Percentiles rank a stretch among this genome's conserved stretches.
Evolutionary conservation across 2,888 invertebrate genomes (phyloP).

Genomic region (Papilio gigon): DNA sequence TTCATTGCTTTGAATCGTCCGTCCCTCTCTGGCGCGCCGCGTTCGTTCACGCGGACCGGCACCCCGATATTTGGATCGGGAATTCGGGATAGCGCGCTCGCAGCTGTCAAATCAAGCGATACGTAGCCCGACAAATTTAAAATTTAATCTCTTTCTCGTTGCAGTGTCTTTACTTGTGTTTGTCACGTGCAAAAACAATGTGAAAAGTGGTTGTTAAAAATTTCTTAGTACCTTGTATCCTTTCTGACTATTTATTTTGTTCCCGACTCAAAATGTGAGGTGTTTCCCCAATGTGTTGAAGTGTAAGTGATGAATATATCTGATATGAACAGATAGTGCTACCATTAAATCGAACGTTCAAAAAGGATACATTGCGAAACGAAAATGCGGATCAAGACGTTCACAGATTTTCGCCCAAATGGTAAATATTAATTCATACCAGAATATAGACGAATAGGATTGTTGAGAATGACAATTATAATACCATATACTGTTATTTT

Average conservation of each 20-base stretch:
- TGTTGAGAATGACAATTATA: not conserved
- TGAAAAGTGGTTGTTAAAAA: constrained; percentile 83
- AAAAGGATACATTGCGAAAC: constrained; percentile 81
- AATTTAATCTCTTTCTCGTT: constrained; percentile 62
- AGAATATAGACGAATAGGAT: not conserved
- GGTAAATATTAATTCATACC: constrained; percentile 64
- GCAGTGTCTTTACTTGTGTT: constrained; percentile 82
- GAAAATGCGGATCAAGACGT: constrained; percentile 81
- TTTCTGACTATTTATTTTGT: constrained; percentile 71
- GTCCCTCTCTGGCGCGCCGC: constrained; percentile 58
- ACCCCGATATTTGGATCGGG: constrained; percentile 74
- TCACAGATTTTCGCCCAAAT: constrained; percentile 79
- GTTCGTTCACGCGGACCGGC: constrained; percentile 70
- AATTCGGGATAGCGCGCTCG: constrained; percentile 75
- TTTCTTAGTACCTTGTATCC: constrained; percentile 80
- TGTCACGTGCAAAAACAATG: constrained; percentile 82
- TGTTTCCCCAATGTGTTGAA: constrained; percentile 66
- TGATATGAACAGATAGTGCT: constrained; percentile 64
- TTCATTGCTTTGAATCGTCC: constrained; percentile 62
- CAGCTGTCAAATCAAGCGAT: constrained; percentile 81
- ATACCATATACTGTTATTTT: not conserved
- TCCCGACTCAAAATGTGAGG: constrained; percentile 75
- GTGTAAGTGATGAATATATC: constrained; percentile 78
- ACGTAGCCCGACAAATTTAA: constrained; percentile 54
- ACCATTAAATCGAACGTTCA: constrained; percentile 68